phyloP scores from a whole-genome alignment of 2,113 vertebrate species.

The Oceanites oceanicus region DNA sequence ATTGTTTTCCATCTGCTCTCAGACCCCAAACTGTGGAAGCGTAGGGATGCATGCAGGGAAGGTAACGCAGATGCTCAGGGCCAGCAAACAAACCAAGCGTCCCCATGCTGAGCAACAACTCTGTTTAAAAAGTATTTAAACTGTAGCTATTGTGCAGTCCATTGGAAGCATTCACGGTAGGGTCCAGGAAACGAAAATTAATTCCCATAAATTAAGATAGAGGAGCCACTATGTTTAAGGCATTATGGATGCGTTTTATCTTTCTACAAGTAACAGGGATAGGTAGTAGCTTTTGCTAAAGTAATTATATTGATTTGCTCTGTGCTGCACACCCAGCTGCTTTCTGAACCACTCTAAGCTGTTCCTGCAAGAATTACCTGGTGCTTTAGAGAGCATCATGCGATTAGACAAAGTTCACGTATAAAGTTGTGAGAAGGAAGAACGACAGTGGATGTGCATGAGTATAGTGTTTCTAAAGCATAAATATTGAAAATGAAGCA shows the following conservation, averaged over 20 bases:
- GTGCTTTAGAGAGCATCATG: background rate
- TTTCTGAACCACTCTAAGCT: background rate
- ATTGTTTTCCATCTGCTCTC: background rate
- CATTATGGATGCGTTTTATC: background rate
- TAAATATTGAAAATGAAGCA: background rate
- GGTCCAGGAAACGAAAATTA: constrained; percentile 64
- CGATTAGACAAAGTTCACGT: background rate
- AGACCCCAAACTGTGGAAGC: background rate
- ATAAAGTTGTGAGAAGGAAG: background rate
- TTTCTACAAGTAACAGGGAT: background rate
- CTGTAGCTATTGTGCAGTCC: background rate
- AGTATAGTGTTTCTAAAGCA: background rate
- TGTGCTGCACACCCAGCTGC: background rate
- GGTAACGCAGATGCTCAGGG: background rate
- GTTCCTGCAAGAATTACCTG: background rate
- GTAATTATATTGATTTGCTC: constrained; percentile 8
- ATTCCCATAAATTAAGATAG: constrained; percentile 55
- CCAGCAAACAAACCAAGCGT: background rate
- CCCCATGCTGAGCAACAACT: background rate
- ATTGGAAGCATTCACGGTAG: background rate
- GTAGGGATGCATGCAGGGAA: background rate
- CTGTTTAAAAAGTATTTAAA: background rate
- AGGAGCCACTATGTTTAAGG: background rate
- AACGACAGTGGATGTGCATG: background rate
- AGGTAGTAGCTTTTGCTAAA: background rate